Evolutionary conservation across 2,888 invertebrate genomes (phyloP), one percentile per base, ranked within the genome.

Genomic region (Mylabris sibirica): DNA sequence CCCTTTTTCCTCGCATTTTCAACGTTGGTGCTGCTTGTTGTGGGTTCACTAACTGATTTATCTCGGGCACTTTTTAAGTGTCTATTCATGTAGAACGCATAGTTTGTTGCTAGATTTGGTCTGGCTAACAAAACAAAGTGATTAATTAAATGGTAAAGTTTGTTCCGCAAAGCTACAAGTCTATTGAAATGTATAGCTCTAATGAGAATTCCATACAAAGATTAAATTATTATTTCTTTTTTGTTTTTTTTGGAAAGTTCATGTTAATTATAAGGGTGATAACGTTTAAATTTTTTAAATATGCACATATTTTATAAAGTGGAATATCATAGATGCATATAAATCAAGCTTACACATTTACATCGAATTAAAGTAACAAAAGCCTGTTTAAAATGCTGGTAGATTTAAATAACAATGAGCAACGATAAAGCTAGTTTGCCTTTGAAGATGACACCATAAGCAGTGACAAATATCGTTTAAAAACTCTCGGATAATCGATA

Each of bases 321-420:
- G 64, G 60, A 64, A 22, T 35, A 65, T 63, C 61, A 57, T 64
- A 64, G 35, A 61, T 60, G 57, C 61, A 64, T 65, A 53, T 66
- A 62, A 53, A 59, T 64, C 59, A 22, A 53, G 38, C 59, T 35
- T 62, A 57, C 65, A 69, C 66, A 64, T 69, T 66, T 66, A 65
- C 65, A 70, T 65, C 63, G 61, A 70, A 67, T 67, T 67, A 67
- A 70, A 67, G 62, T 60, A 44, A 67, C 67, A 70, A 67, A 70
- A 65, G 67, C 60, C 53, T 65, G n/a, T 64, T 70, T 67, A 70
- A 70, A 67, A 70, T 64, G 67, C 66, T 64, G 64, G 64, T 35
- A 63, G 53, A 70, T 70, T 70, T 67, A 63, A 67, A 70, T 70
- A 70, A 70, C 70, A 70, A 70, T 70, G 38, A 60, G n/a, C 17